Base-by-base conservation (phyloP, 2,113 vertebrate species). In the Osmerus mordax region DNA sequence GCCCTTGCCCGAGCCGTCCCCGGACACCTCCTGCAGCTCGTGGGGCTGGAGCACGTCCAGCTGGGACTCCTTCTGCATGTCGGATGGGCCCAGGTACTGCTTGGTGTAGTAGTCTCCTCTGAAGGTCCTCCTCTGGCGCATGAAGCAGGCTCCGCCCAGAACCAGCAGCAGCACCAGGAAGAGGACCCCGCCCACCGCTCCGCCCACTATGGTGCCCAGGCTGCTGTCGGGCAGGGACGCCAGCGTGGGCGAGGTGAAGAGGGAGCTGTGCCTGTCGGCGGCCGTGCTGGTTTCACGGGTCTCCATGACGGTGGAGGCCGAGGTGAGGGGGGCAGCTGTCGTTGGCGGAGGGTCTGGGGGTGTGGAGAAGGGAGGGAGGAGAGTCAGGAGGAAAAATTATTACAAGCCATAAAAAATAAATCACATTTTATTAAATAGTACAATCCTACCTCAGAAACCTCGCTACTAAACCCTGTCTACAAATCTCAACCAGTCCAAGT, bases 91-190 rank as follows among this genome's bases (percentile, higher is more conserved):
- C 91, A 96, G 91, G 93, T 98, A 99, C 91, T 96, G 98, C 86
- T 99, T 98, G 87, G 97, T 97, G 92, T 98, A 99, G 90, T 99
- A 99, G 92, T 99, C 95, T 28, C 97, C 97, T 51, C 96, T 91
- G 88, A 99, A 99, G 77, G 96, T 99, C 82, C 96, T 89, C 71
- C 96, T 94, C 88, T 93, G 94, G 81, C 93, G 94, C 92, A 96
- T 94, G 90, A 86, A 97, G 86, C 94, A 91, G 68, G 84, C 82
- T 76, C 91, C 94, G 62, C 89, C 93, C 69, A 97, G 83, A 69
- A 95, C 86, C 89, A 95, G 90, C 65, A 96, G 79, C 76, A 99
- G 92, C 19, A 94, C 90, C 86, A 99, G 76, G 77, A 98, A 92
- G 41, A 98, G 91, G 55, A 94, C 87, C 80, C 97, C 97, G 65